Percentiles rank a stretch among this genome's conserved stretches.
These are phyloP conservation scores for Phytoseiulus persimilis DNA, from an alignment of 2,888 invertebrate genomes.

Conservation along the genomic window DNA sequence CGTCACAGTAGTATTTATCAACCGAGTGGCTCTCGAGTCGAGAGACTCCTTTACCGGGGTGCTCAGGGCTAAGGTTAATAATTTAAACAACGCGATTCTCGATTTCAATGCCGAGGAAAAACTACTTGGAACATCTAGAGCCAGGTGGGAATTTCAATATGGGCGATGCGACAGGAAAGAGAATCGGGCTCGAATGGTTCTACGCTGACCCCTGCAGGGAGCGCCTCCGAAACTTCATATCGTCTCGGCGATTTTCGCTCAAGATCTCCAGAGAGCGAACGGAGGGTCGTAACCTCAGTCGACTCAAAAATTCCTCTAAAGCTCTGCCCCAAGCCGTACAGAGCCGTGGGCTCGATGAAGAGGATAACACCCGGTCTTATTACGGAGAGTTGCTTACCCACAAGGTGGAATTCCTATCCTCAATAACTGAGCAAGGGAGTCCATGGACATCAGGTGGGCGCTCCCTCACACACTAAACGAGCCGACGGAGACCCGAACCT, in stretches of 20 bases:
- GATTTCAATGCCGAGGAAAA: not conserved
- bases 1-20: not conserved
- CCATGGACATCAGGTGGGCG: not conserved
- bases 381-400: conserved; percentile 5
- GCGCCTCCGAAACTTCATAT: not conserved
- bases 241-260: too few species aligned
- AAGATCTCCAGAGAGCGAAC: not conserved
- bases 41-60: not conserved
- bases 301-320: too few species aligned
- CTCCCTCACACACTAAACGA: not conserved
- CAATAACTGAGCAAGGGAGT: not conserved
- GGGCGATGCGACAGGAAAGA: not conserved
- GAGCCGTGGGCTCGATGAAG: not conserved
- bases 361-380: not conserved
- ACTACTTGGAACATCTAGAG: not conserved
- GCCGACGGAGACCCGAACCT: not conserved
- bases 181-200: not conserved
- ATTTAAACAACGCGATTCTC: not conserved
- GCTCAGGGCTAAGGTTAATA: not conserved
- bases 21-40: not conserved
- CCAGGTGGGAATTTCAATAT: conserved; percentile 5
- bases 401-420: not conserved
- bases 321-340: not conserved
- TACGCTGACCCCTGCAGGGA: not conserved
- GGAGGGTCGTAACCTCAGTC: not conserved